Base-by-base conservation (phyloP, 2,113 vertebrate species). In the Austrofundulus limnaeus region DNA sequence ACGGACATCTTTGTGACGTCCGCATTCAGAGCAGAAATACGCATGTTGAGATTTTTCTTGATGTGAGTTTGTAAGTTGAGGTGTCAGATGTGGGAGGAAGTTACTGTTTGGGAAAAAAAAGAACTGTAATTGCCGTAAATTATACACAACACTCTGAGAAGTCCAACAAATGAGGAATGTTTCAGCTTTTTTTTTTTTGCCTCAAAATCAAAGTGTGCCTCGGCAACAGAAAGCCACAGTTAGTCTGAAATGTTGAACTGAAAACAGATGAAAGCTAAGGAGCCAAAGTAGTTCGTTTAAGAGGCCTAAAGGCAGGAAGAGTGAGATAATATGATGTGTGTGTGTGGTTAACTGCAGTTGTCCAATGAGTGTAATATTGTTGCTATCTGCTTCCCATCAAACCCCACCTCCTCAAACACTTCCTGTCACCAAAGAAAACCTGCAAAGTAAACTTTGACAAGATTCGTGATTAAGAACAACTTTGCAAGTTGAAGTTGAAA, bases 361-460 rank as follows among this genome's bases (percentile, higher is more conserved):
- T 69, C 66, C 71, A 71, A 83, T 85, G 78, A 84, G 66, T 20
- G 48, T 38, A 12, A 50, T 78, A 80, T 77, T 78, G 75, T 71
- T 74, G 58, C 55, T 85, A 86, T 87, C 87, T 83, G 79, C 61
- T 71, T 60, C 45, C 57, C 74, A 86, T 88, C 84, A 83, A 65
- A 78, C 78, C 43, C 60, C 81, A 81, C 82, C 83, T 80, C 61
- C 38, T 34, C 80, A 84, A 90, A 78, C 23, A 84, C 71, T 83
- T 87, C 85, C 81, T 86, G 69, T 70, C 64, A 77, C 39, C 31
- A 58, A 69, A 55, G 50, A 28, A 21, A 45, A 19, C 13, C 11
- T 21, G 34, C 37, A 73, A 47, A 24, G 75, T 60, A 61, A 54
- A 61, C 11, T 50, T 41, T 34, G 38, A 42, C 21, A 14, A 11